These are phyloP conservation scores for Sciurus niger DNA, from an alignment of 2,113 vertebrate genomes.

Conservation along the genomic window DNA sequence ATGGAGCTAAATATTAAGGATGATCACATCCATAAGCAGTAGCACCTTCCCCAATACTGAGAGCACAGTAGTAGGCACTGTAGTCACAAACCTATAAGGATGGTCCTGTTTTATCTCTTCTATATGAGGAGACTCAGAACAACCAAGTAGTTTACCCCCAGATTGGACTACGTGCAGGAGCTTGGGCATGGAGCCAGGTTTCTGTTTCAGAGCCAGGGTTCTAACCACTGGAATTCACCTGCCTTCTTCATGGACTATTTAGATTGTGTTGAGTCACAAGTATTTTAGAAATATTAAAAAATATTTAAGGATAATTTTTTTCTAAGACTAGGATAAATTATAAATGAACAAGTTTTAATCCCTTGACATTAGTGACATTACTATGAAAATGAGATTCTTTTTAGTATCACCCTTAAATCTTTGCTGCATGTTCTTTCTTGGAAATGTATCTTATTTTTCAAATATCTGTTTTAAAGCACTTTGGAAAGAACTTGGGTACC, in stretches of 20 bases:
- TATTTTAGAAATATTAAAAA: conserved; percentile 67
- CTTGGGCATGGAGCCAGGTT: neutral
- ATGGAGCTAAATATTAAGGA: neutral
- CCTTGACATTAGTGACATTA: neutral
- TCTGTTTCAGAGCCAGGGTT: neutral
- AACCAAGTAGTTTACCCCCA: neutral
- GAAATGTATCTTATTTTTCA: conserved; percentile 59
- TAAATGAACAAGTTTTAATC: conserved; percentile 49
- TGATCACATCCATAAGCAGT: neutral
- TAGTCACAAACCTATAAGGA: neutral
- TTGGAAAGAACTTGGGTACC: conserved; percentile 48
- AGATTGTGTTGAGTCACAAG: neutral
- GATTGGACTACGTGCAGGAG: neutral
- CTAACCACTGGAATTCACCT: neutral
- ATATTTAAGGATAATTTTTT: neutral
- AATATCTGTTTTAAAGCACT: neutral
- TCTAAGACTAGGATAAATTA: conserved; percentile 55
- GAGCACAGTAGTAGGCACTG: neutral
- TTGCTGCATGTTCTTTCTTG: conserved; percentile 35
- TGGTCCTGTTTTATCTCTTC: conserved; percentile 19
- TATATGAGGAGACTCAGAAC: neutral
- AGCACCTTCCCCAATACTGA: neutral
- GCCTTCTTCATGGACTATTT: neutral
- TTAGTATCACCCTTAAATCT: conserved; percentile 39
- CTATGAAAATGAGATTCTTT: conserved; percentile 42